Conservation (phyloP, 92 coral and sea anemone genomes). For the Heliopora coerulea region DNA sequence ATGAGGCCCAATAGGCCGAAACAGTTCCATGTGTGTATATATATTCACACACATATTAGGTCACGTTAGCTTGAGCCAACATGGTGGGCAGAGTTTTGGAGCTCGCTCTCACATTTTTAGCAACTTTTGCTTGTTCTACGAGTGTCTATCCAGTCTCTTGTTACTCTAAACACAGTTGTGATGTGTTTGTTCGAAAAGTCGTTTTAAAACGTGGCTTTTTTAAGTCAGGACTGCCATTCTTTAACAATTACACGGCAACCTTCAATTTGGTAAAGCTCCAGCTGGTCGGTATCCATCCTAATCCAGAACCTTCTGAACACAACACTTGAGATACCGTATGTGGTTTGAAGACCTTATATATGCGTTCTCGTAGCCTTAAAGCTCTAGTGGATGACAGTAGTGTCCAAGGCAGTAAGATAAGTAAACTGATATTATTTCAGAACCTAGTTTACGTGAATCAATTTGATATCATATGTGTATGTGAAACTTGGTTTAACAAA, state of each 20-base stretch:
- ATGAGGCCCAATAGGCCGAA: no score
- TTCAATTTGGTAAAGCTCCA: slow-evolving; percentile 14
- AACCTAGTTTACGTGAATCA: slow-evolving; percentile 4
- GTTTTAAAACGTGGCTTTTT: slow-evolving; percentile 10
- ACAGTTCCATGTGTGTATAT: no score
- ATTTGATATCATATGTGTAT: slow-evolving; percentile 10
- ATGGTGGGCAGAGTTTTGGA: not conserved
- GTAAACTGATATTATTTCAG: slow-evolving; percentile 13
- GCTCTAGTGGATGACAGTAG: slow-evolving; percentile 2
- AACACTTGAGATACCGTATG: no score
- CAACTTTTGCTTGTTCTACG: not conserved
- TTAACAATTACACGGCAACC: slow-evolving; percentile 7
- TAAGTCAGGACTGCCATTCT: not conserved
- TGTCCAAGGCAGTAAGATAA: no score
- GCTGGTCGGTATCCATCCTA: slow-evolving; percentile 12
- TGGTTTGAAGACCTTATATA: no score
- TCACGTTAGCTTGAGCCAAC: no score
- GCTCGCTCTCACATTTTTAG: slow-evolving; percentile 2
- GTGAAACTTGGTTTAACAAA: no score
- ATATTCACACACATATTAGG: no score
- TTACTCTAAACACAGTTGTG: not conserved
- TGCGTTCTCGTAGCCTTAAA: slow-evolving; percentile 1
- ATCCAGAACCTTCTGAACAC: not conserved
- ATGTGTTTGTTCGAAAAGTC: not conserved
- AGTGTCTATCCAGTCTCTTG: not conserved